Base-by-base conservation (phyloP, 1,140 invertebrate species). In the Capitella teleta region DNA sequence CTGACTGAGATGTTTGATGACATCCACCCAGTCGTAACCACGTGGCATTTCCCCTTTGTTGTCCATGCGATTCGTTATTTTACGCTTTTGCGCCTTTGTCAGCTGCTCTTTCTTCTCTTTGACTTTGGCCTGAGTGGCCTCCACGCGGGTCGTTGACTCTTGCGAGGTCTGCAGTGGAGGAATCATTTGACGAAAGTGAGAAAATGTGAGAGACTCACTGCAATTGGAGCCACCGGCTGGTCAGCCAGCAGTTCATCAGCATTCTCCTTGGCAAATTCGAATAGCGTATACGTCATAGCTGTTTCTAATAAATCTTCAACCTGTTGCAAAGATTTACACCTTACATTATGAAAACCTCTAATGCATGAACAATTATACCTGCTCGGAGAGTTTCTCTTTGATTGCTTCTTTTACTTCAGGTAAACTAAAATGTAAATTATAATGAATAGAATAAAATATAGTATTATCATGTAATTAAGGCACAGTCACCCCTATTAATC, bases 1-100 rank as follows among this genome's bases (percentile, higher is more conserved):
- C 67, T 95, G 90, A n/a, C 86, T 88, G 30, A 96, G 77, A 75
- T 96, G 92, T 73, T 90, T 91, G 24, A 95, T 81, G 52, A 95
- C 81, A 67, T 95, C 91, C 3, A 95, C 82, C 91, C 92, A 96
- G 72, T 95, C 80, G 79, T 82, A 90, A 2, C 92, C 92, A 24
- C 91, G 74, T 1, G 85, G 84, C 55, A 79, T 81, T 58, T 93
- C 87, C 53, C 83, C 84, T 8, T 77, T 75, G 74, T 91, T 86
- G 16, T 50, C 47, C 28, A 49, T 38, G 37, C 57, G 54, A 43
- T 70, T 63, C 82, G 86, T 92, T 58, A 89, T 82, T 52, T 82
- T 78, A 23, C 89, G 77, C 68, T 95, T 95, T 70, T 95, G 91
- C 1, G 86, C 78, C 73, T 95, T 95, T 12, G 85, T 92, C 56